Evolutionary conservation across 1,140 invertebrate species (phyloP), one percentile per base, ranked within the genome.

Genomic region (Nixonia krombeini): DNA sequence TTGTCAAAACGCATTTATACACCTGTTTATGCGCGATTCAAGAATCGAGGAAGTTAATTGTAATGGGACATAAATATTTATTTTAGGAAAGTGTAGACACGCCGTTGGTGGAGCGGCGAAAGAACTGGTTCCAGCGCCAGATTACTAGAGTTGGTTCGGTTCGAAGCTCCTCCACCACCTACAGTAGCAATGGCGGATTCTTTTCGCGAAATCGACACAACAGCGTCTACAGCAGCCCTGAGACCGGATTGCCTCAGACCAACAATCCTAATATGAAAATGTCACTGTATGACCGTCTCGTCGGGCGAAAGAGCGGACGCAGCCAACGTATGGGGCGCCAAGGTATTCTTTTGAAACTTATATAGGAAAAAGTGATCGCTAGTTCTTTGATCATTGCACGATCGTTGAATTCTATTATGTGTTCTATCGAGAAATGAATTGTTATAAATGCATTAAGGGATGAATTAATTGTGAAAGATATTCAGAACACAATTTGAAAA

Each of bases 111-210:
- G 92, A 94, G 72, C 78, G 92, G 38, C 82, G 92, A n/a, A 94
- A 94, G 78, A 94, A 93, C 79, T 95, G 93, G 93, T 90, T 95
- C 51, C 91, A 92, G 50, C 86, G 93, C 15, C 92, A 93, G 76
- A 91, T 94, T 26, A 93, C 91, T 2, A 84, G 92, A 65, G 92
- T 94, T 88, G 93, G 92, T 0, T 94, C 93, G 0, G 89, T 93
- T n/a, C n/a, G n/a, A 15, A 86, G 92, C 0, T 94, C 93, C 0
- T 91, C 92, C 0, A 93, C 92, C 0, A 94, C 92, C 0, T 94
- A 94, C 73, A 94, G 93, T 16, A 93, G 92, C 0, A 80, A 82
- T 0, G 92, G 92, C 1, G 89, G 91, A 21, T 87, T 93, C 9
- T 94, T 94, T 62, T 87, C 88, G 1, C 85, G 93, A 55, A 90